Conservation (phyloP, 2,888 invertebrate genomes). For the Mechanitis mazaeus region DNA sequence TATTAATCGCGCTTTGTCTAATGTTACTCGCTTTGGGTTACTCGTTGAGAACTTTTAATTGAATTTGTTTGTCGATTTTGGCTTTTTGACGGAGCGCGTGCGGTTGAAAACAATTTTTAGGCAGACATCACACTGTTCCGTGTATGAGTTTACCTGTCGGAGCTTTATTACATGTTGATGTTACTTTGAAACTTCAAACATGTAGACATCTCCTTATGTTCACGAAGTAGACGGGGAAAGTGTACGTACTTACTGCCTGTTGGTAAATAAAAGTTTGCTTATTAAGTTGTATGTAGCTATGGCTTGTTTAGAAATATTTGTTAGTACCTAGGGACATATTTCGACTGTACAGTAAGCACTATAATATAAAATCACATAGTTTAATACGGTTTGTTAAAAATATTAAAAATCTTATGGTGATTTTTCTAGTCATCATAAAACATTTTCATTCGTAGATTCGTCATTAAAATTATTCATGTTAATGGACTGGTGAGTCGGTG, state of each 20-base stretch:
- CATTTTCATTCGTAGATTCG: constrained; percentile 13
- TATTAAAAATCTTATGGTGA: not conserved
- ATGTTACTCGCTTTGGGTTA: constrained; percentile 61
- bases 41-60: constrained; percentile 68
- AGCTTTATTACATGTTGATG: constrained; percentile 24
- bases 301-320: no score
- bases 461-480: constrained; percentile 27
- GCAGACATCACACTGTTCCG: constrained; percentile 43
- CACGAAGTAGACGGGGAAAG: constrained; percentile 3
- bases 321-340: no score
- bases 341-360: no score
- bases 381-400: not conserved
- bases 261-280: not conserved
- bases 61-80: constrained; percentile 66
- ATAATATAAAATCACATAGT: not conserved
- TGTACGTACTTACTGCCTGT: not conserved
- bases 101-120: constrained; percentile 54
- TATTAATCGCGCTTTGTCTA: constrained; percentile 69
- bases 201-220: constrained; percentile 8
- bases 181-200: constrained; percentile 19
- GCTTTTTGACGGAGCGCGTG: constrained; percentile 59
- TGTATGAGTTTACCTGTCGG: constrained; percentile 40
- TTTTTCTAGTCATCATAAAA: constrained; percentile 2
- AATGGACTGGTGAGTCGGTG: constrained; percentile 27
- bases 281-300: not conserved